phyloP scores from a whole-genome alignment of 2,888 invertebrate genomes.

The Monoplex corrugatus region DNA sequence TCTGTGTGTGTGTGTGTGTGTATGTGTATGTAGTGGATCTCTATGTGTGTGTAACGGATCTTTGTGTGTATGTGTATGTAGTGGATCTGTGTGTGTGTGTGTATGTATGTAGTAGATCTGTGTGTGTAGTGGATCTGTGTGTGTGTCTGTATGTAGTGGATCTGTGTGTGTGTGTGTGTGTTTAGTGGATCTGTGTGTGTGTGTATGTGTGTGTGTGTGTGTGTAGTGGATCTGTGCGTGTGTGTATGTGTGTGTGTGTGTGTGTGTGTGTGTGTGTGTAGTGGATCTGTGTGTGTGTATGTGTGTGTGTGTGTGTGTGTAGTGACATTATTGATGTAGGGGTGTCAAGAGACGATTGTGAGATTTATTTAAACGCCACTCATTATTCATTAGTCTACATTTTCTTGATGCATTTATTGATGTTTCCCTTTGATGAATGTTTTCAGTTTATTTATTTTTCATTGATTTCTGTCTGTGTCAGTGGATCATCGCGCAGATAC shows the following conservation, averaged over 20 bases:
- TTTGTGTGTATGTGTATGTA: too few species aligned
- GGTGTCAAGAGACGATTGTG: too few species aligned
- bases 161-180: not conserved
- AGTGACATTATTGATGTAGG: not conserved
- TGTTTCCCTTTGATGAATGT: not conserved
- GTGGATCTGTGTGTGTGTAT: not conserved
- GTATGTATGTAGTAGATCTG: not conserved
- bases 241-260: not conserved
- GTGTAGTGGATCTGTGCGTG: not conserved
- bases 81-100: not conserved
- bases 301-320: not conserved
- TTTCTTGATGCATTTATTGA: not conserved
- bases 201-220: too few species aligned
- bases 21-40: too few species aligned
- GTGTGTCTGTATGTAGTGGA: not conserved
- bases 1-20: too few species aligned
- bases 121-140: too few species aligned
- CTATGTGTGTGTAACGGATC: too few species aligned
- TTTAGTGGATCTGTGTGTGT: not conserved
- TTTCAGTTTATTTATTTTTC: too few species aligned
- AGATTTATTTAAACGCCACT: not conserved
- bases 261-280: not conserved
- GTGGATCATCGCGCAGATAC: constrained; percentile 68
- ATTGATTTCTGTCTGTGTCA: constrained; percentile 60
- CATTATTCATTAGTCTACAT: not conserved